A percentile compares a stretch with the other conserved stretches of the same genome.
phyloP scores from a whole-genome alignment of 2,888 invertebrate species.

The Lasius platythorax region DNA sequence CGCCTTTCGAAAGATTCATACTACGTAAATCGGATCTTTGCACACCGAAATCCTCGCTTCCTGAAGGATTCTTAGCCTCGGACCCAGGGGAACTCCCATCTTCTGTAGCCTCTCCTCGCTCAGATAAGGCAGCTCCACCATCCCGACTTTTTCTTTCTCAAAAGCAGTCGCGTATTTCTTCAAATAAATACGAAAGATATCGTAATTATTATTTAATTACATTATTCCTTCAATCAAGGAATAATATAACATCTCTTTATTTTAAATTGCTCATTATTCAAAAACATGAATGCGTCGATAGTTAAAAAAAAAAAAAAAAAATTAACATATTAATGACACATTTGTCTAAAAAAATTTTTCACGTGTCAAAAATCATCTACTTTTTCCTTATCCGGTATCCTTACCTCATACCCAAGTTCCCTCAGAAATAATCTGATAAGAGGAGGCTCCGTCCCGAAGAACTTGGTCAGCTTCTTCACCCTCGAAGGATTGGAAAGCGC shows the following conservation, averaged over 20 bases:
- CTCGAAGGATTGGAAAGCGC: slow-evolving; percentile 94
- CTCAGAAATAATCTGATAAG: slow-evolving; percentile 95
- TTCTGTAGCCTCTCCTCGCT: slow-evolving; percentile 95
- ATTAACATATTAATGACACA: background rate
- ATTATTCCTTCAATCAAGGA: background rate
- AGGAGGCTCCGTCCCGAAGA: slow-evolving; percentile 97
- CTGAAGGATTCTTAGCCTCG: slow-evolving; percentile 94
- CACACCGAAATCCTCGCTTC: slow-evolving; percentile 92
- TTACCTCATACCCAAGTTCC: slow-evolving; percentile 96
- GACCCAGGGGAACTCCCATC: slow-evolving; percentile 96
- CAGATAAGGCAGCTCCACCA: slow-evolving; percentile 96
- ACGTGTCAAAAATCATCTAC: background rate
- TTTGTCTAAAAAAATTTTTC: background rate
- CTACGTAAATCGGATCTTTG: slow-evolving; percentile 88
- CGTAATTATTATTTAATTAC: background rate
- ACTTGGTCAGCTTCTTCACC: slow-evolving; percentile 95
- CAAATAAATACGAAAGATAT: slow-evolving; percentile 64
- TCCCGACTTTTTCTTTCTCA: slow-evolving; percentile 95
- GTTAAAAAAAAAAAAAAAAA: background rate
- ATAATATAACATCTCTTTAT: background rate
- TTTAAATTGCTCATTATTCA: background rate
- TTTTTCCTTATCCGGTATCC: slow-evolving; percentile 31
- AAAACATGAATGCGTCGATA: background rate
- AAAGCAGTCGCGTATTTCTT: slow-evolving; percentile 95
- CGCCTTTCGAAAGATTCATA: slow-evolving; percentile 76